A percentile compares a stretch with the other conserved stretches of the same genome.
phyloP scores from a whole-genome alignment of 2,797 vertebrate genomes.

The Microctenopoma steveboyesi region DNA sequence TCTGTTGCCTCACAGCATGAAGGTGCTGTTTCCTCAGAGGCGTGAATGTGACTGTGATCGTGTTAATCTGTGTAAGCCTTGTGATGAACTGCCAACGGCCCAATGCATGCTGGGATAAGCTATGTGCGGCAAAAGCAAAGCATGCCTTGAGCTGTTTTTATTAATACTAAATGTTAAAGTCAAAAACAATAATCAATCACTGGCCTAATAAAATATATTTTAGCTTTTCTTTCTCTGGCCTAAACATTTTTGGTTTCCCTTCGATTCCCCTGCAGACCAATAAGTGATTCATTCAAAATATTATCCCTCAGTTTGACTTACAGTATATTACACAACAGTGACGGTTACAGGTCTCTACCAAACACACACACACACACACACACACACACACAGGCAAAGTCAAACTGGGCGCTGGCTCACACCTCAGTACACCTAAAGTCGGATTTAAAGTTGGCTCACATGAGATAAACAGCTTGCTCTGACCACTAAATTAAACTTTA shows the following conservation, averaged over 20 bases:
- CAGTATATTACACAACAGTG: slow-evolving; percentile 38
- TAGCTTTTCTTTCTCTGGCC: slow-evolving; percentile 3
- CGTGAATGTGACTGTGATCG: slow-evolving; percentile 57
- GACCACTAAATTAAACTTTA: slow-evolving; percentile 56
- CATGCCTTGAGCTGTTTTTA: slow-evolving; percentile 20
- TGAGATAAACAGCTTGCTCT: slow-evolving; percentile 60
- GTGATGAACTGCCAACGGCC: slow-evolving; percentile 42
- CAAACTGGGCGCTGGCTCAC: slow-evolving; percentile 38
- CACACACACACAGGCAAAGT: slow-evolving; percentile 17
- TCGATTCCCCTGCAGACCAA: slow-evolving; percentile 34
- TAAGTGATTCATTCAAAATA: slow-evolving; percentile 50
- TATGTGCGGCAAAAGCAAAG: slow-evolving; percentile 39
- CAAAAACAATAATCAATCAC: slow-evolving; percentile 13
- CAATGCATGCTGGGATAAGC: slow-evolving; percentile 53
- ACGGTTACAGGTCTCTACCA: slow-evolving; percentile 18
- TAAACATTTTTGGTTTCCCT: slow-evolving; percentile 16
- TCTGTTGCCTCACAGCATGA: slow-evolving; percentile 50
- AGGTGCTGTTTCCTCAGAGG: slow-evolving; percentile 53
- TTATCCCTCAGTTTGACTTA: slow-evolving; percentile 34
- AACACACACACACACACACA: slow-evolving; percentile 22
- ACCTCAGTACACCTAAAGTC: slow-evolving; percentile 53
- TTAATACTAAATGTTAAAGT: slow-evolving; percentile 13
- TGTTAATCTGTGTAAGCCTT: slow-evolving; percentile 60
- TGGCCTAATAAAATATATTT: slow-evolving; percentile 2
- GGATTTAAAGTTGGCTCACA: slow-evolving; percentile 64